Percentiles rank a stretch among this genome's conserved stretches.
phyloP scores from a whole-genome alignment of 2,888 invertebrate genomes.

The Panorpa germanica region DNA sequence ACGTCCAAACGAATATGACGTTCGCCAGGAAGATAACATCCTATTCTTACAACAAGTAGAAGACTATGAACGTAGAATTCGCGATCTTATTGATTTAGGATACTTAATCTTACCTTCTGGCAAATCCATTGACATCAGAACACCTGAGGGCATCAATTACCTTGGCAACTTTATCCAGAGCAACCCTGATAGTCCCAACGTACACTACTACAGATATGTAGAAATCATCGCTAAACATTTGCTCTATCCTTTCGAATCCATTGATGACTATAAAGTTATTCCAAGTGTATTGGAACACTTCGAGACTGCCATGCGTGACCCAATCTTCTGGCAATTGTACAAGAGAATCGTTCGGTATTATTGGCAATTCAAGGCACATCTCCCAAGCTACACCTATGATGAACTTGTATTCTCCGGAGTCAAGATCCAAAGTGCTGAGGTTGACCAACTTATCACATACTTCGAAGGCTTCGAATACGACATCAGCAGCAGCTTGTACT shows the following conservation, averaged over 20 bases:
- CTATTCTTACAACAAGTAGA: conserved; percentile 22
- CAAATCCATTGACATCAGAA: conserved; percentile 20
- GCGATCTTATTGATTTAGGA: conserved; percentile 38
- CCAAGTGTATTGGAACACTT: conserved; percentile 34
- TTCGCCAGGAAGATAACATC: conserved; percentile 20
- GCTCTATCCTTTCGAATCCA: conserved; percentile 21
- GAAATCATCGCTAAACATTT: conserved; percentile 29
- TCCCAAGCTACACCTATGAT: conserved; percentile 38
- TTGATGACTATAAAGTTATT: conserved; percentile 17
- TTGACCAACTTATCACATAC: conserved; percentile 46
- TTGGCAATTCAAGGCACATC: conserved; percentile 35
- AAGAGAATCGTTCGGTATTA: conserved; percentile 37
- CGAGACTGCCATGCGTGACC: conserved; percentile 50
- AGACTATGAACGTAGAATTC: conserved; percentile 33
- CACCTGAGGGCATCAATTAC: conserved; percentile 22
- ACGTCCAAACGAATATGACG: conserved; percentile 33
- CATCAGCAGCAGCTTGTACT: conserved; percentile 34
- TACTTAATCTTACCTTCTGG: conserved; percentile 24
- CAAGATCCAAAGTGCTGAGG: conserved; percentile 37
- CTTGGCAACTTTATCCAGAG: conserved; percentile 36
- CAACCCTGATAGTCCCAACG: conserved; percentile 29
- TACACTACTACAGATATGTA: conserved; percentile 31
- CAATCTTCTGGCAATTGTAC: conserved; percentile 49
- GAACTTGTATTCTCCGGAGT: conserved; percentile 43
- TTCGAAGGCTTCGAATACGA: conserved; percentile 48